Percentiles rank a stretch among this genome's conserved stretches.
These are phyloP conservation scores for Decapterus maruadsi DNA, from an alignment of 2,797 vertebrate species.

Conservation along the genomic window DNA sequence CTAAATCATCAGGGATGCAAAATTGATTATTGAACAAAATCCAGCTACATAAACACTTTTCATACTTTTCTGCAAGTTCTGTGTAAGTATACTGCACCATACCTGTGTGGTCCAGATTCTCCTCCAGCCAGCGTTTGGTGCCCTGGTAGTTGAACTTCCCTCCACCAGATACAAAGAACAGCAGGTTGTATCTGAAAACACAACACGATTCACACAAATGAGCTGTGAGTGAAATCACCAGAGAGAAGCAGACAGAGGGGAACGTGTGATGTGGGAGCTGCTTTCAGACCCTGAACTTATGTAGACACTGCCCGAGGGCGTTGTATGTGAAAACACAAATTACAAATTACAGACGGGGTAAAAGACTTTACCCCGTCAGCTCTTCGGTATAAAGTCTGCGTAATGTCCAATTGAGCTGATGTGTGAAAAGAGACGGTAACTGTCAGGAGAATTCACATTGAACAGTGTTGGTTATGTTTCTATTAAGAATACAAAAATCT, in stretches of 20 bases:
- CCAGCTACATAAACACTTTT: not conserved
- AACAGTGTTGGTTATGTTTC: too few relatives aligned
- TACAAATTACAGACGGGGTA: not conserved
- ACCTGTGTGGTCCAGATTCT: slow-evolving; percentile 98
- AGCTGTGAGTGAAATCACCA: not conserved
- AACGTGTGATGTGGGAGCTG: not conserved
- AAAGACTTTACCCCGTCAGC: not conserved
- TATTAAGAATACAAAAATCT: too few relatives aligned
- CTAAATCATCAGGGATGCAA: too few relatives aligned
- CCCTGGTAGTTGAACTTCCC: slow-evolving; percentile 99
- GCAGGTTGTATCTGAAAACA: slow-evolving; percentile 92
- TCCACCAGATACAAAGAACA: slow-evolving; percentile 98
- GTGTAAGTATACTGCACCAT: not conserved
- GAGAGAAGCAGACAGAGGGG: not conserved
- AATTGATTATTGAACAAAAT: not conserved
- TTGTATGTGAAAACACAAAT: not conserved
- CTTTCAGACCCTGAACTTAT: too few relatives aligned
- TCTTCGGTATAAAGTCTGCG: not conserved
- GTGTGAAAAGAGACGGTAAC: not conserved
- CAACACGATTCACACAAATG: slow-evolving; percentile 19
- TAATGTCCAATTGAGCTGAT: not conserved
- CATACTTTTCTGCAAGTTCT: not conserved
- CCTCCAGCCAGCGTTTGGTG: slow-evolving; percentile 98
- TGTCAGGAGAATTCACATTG: not conserved
- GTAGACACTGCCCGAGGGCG: too few relatives aligned